Evolutionary conservation across 2,797 vertebrate genomes (phyloP).

Genomic region (Sphaeramia orbicularis): DNA sequence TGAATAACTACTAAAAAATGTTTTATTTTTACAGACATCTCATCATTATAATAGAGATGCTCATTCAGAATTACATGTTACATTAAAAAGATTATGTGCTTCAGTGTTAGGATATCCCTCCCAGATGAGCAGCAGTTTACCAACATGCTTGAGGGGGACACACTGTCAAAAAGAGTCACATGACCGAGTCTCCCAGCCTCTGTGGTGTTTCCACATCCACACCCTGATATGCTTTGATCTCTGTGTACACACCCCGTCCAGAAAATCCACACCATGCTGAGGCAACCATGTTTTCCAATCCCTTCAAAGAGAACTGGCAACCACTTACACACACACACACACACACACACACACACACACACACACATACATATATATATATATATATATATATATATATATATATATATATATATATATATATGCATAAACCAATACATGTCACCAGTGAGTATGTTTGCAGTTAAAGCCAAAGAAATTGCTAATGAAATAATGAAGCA

Average conservation of each 20-base stretch:
- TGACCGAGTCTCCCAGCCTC: conserved; percentile 12
- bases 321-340: conserved; percentile 50
- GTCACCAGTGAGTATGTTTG: too few relatives aligned
- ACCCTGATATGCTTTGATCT: conserved; percentile 58
- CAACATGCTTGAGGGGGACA: conserved; percentile 13
- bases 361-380: too few relatives aligned
- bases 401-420: too few relatives aligned
- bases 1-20: neutral
- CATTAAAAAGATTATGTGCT: neutral
- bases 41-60: neutral
- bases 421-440: too few relatives aligned
- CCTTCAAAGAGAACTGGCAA: conserved; percentile 65
- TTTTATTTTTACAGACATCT: neutral
- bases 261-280: conserved; percentile 70
- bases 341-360: too few relatives aligned
- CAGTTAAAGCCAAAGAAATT: too few relatives aligned
- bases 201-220: conserved; percentile 50
- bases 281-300: conserved; percentile 67
- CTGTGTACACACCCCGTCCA: conserved; percentile 73
- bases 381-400: too few relatives aligned
- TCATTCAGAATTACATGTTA: neutral
- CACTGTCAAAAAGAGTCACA: conserved; percentile 27
- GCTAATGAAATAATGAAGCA: too few relatives aligned
- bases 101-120: conserved; percentile 30
- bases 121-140: neutral